Evolutionary conservation across 2,888 invertebrate species (phyloP), one percentile per base, ranked within the genome.

Genomic region (Leptinotarsa tumamoca): DNA sequence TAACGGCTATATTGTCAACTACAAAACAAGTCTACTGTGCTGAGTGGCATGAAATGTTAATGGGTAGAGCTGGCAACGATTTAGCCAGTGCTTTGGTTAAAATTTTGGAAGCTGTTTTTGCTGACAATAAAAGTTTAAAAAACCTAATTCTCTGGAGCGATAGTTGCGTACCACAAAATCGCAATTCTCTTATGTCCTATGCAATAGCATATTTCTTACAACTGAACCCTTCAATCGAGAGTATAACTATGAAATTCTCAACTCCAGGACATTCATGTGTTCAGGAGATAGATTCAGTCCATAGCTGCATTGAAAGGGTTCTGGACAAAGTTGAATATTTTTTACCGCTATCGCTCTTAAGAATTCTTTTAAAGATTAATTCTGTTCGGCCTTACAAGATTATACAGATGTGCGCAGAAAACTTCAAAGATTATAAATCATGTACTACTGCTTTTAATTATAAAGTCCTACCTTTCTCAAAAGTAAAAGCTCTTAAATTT

Each of bases 131-230:
- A 71, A 58, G 74, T 73, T 74, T 75, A 15, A 76, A 66, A 66
- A 67, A 50, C 54, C 3, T 89, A 76, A n/a, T 86, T 85, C 27
- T 27, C 27, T 27, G 27, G 27, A 27, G 27, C 27, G 27, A 27
- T 27, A 27, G 4, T 27, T 27, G 27, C 14, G 68, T 88, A 82
- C 69, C 89, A 89, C 3, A 88, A 82, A 4, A 81, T 84, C 0
- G 87, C 82, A 0, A 89, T 76, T 14, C 68, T 50, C 43, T 68
- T 18, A 72, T 69, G 52, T 78, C 72, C 51, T 71, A 50, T 71
- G 63, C 49, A 49, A 58, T 71, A 33, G 51, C 50, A n/a, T 71
- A 68, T 51, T 80, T 78, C 27, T 27, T 27, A 27, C 27, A 27
- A 27, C 27, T 27, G 0, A 27, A 27, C 27, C 27, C 27, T 27